These are phyloP conservation scores for Cacatua alba DNA, from an alignment of 2,113 vertebrate genomes.

Conservation along the genomic window DNA sequence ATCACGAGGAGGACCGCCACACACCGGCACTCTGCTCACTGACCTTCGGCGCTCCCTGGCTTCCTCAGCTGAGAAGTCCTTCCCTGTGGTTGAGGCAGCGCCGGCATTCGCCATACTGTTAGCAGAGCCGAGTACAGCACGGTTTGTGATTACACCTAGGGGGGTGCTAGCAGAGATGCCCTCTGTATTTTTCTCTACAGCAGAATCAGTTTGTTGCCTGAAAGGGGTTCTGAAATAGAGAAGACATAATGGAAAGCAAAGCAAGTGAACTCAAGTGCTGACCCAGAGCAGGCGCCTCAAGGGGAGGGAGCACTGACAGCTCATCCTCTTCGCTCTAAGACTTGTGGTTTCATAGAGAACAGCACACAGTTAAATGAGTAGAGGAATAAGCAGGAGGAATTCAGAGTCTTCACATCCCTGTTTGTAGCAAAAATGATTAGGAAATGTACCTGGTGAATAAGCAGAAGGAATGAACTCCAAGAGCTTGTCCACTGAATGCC, in stretches of 20 bases:
- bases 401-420: neutral
- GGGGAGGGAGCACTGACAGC: neutral
- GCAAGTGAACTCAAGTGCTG: slow-evolving; percentile 38
- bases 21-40: slow-evolving; percentile 24
- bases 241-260: slow-evolving; percentile 62
- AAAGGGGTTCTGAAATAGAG: slow-evolving; percentile 76
- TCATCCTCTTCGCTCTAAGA: neutral
- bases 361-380: neutral
- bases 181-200: slow-evolving; percentile 72
- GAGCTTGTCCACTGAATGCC: neutral
- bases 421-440: neutral
- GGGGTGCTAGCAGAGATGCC: slow-evolving; percentile 67
- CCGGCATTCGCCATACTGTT: slow-evolving; percentile 51
- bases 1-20: neutral
- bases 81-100: slow-evolving; percentile 49
- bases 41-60: slow-evolving; percentile 78
- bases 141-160: slow-evolving; percentile 78
- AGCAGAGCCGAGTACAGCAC: slow-evolving; percentile 62
- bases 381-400: neutral
- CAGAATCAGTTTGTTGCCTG: slow-evolving; percentile 70
- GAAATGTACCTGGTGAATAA: neutral
- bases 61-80: slow-evolving; percentile 72
- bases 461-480: neutral
- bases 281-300: neutral
- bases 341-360: neutral